Conservation (phyloP, 2,113 vertebrate genomes). For the Sinocyclocheilus anshuiensis region DNA sequence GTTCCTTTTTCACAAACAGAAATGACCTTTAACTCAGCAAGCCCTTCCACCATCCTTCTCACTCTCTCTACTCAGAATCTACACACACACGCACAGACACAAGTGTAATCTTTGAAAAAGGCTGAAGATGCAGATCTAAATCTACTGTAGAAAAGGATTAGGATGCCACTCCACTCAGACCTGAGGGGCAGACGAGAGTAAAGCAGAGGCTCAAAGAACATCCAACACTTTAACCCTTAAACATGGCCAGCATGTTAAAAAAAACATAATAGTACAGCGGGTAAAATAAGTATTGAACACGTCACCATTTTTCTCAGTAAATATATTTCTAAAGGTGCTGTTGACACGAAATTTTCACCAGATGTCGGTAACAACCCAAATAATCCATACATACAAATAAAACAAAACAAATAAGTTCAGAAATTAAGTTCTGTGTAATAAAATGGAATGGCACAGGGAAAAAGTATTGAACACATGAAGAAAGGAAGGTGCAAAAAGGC, state of each 20-base stretch:
- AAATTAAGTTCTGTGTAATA: too few relatives aligned
- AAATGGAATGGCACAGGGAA: too few relatives aligned
- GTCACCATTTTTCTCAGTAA: too few relatives aligned
- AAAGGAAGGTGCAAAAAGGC: too few relatives aligned
- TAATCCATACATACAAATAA: too few relatives aligned
- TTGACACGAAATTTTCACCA: too few relatives aligned
- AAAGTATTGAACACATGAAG: too few relatives aligned
- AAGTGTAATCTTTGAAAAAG: constrained; percentile 44
- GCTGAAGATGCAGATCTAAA: constrained; percentile 8
- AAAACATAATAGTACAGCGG: too few relatives aligned
- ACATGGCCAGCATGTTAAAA: neutral
- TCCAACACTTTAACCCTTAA: neutral
- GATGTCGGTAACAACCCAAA: too few relatives aligned
- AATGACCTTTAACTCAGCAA: neutral
- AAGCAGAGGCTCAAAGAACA: neutral
- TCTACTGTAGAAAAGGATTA: constrained; percentile 10
- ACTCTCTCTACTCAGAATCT: neutral
- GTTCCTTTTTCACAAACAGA: neutral
- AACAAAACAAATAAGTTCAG: too few relatives aligned
- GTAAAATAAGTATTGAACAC: too few relatives aligned
- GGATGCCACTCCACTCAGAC: constrained; percentile 18
- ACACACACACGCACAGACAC: constrained; percentile 35
- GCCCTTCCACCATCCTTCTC: neutral
- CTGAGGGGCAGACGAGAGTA: neutral
- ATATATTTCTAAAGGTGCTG: too few relatives aligned